A percentile compares a stretch with the other conserved stretches of the same genome.
Evolutionary conservation across 2,113 vertebrate species (phyloP).

Genomic region (Tonatia bakeri): DNA sequence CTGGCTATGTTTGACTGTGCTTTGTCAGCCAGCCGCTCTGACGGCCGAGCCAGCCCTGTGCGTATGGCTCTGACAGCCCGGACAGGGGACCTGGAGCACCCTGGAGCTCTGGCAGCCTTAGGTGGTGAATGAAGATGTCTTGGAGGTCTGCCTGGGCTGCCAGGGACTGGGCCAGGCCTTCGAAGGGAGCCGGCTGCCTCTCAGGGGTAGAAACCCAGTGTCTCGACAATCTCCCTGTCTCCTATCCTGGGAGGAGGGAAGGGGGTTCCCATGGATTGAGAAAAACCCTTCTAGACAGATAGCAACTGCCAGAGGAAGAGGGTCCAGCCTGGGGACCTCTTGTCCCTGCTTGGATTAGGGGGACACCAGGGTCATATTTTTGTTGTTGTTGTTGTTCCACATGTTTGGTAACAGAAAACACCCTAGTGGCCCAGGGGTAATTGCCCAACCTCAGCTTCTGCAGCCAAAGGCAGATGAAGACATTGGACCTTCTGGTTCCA

Average conservation of each 20-base stretch:
- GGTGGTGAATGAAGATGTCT: background rate
- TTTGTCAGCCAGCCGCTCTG: background rate
- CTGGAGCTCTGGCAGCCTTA: background rate
- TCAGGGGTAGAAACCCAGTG: background rate
- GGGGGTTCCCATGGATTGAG: background rate
- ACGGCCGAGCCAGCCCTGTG: background rate
- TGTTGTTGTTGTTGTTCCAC: background rate
- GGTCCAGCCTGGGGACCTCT: background rate
- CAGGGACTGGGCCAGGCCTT: background rate
- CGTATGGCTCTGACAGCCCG: background rate
- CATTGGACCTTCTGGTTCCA: fast-evolving
- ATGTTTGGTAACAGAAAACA: background rate
- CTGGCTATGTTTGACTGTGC: background rate
- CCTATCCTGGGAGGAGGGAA: background rate
- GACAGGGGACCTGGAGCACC: fast-evolving
- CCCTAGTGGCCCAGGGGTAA: background rate
- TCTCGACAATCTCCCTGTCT: fast-evolving
- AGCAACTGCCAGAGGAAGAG: background rate
- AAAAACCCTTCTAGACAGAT: background rate
- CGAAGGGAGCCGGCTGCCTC: background rate
- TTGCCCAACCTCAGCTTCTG: background rate
- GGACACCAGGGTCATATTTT: background rate
- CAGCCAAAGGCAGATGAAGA: background rate
- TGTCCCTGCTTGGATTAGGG: too few species aligned
- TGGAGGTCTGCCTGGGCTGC: background rate